Evolutionary conservation across 2,888 invertebrate genomes (phyloP).

Genomic region (Lucinisca nassula): DNA sequence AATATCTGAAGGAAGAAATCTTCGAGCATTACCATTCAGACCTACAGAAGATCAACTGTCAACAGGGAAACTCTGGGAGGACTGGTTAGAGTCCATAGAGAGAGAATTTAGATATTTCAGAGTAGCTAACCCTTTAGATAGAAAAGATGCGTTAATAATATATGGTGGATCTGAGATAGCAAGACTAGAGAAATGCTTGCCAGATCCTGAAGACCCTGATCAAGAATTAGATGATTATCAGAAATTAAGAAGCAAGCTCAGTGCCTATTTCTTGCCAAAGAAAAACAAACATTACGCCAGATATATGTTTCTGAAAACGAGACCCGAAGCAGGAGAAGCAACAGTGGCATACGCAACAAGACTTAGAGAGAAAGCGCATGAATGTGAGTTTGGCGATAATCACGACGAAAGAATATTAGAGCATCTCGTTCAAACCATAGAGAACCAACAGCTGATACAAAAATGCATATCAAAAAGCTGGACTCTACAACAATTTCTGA

Average conservation of each 20-base stretch:
- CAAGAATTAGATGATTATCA: too few relatives aligned
- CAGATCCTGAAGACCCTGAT: too few relatives aligned
- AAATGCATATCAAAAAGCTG: too few relatives aligned
- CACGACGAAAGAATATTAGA: neutral
- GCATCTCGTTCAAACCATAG: neutral
- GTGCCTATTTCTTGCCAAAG: conserved; percentile 5
- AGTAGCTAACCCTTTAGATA: neutral
- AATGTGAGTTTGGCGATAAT: neutral
- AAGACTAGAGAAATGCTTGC: too few relatives aligned
- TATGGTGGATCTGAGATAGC: conserved; percentile 7
- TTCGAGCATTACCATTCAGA: neutral
- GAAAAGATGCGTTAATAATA: neutral
- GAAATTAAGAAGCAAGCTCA: neutral
- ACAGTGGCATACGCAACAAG: too few relatives aligned
- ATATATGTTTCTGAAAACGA: neutral
- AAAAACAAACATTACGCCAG: too few relatives aligned
- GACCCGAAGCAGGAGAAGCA: conserved; percentile 1
- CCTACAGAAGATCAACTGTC: neutral
- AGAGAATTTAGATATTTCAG: neutral
- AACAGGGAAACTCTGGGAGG: neutral
- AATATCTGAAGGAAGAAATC: conserved; percentile 5
- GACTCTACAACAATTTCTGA: conserved; percentile 8
- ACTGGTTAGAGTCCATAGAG: neutral
- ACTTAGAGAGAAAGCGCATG: neutral
- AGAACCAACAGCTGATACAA: neutral